A percentile compares a stretch with the other conserved stretches of the same genome.
Evolutionary conservation across 2,113 vertebrate species (phyloP).

Genomic region (Clarias batrachus): DNA sequence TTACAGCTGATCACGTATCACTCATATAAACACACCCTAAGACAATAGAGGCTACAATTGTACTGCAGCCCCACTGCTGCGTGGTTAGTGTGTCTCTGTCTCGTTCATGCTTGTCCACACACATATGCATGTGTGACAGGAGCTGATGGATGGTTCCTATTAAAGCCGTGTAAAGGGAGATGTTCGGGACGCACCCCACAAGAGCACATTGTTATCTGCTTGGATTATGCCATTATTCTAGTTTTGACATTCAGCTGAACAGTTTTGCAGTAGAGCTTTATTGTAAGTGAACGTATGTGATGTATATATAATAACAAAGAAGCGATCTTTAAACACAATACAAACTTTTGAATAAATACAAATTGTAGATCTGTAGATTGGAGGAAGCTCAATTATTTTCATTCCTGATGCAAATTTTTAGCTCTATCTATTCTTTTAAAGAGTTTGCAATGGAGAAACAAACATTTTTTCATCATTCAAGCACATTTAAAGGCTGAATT

Average conservation of each 20-base stretch:
- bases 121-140: slow-evolving; percentile 33
- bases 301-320: neutral
- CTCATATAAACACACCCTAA: slow-evolving; percentile 21
- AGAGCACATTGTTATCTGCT: slow-evolving; percentile 60
- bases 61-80: neutral
- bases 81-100: slow-evolving; percentile 1
- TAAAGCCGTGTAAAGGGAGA: slow-evolving; percentile 40
- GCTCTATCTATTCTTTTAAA: neutral
- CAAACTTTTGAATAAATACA: neutral
- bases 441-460: neutral
- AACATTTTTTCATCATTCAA: neutral
- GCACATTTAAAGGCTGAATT: neutral
- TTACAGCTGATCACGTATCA: slow-evolving; percentile 57
- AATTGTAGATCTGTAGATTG: neutral
- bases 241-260: neutral
- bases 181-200: slow-evolving; percentile 51
- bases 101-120: neutral
- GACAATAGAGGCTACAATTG: slow-evolving; percentile 31
- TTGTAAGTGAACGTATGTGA: neutral
- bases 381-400: neutral
- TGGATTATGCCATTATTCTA: slow-evolving; percentile 59
- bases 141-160: slow-evolving; percentile 46
- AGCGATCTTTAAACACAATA: neutral
- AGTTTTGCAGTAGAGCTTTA: neutral
- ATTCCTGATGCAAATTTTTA: neutral